phyloP scores from a whole-genome alignment of 2,113 vertebrate species.

The Pandion haliaetus region DNA sequence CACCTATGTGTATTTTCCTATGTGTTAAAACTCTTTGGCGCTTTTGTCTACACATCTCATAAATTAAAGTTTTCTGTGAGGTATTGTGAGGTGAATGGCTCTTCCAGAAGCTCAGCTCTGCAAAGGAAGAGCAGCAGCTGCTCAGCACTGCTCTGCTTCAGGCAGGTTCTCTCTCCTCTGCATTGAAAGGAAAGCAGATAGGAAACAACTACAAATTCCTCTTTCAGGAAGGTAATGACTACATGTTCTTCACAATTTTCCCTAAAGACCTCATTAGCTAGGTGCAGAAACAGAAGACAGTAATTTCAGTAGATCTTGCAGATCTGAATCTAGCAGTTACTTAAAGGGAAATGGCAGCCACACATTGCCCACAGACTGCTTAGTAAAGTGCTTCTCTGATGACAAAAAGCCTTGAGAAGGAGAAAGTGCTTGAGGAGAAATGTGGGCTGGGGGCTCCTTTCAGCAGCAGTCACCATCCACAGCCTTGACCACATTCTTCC shows the following conservation, averaged over 20 bases:
- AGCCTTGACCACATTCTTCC: not conserved
- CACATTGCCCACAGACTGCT: rapidly evolving
- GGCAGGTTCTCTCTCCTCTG: not conserved
- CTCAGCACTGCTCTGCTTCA: not conserved
- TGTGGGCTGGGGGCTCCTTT: not conserved
- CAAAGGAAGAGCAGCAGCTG: not conserved
- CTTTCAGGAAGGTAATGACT: not conserved
- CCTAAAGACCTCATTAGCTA: not conserved
- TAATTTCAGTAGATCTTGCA: not conserved
- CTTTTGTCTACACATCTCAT: not conserved
- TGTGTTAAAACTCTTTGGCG: not conserved
- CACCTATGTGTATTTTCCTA: not conserved
- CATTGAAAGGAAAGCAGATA: not conserved
- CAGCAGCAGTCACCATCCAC: not conserved
- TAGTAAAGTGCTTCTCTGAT: not conserved
- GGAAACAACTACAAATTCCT: not conserved
- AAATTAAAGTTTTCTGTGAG: not conserved
- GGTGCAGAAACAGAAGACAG: not conserved
- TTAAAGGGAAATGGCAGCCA: not conserved
- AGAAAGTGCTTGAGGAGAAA: not conserved
- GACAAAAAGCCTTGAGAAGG: not conserved
- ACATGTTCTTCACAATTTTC: not conserved
- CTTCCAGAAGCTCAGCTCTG: not conserved
- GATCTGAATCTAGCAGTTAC: not conserved
- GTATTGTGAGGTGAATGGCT: not conserved